A percentile compares a stretch with the other conserved stretches of the same genome.
Conservation (phyloP, 1,140 invertebrate species). For the Heterodera schachtii region DNA sequence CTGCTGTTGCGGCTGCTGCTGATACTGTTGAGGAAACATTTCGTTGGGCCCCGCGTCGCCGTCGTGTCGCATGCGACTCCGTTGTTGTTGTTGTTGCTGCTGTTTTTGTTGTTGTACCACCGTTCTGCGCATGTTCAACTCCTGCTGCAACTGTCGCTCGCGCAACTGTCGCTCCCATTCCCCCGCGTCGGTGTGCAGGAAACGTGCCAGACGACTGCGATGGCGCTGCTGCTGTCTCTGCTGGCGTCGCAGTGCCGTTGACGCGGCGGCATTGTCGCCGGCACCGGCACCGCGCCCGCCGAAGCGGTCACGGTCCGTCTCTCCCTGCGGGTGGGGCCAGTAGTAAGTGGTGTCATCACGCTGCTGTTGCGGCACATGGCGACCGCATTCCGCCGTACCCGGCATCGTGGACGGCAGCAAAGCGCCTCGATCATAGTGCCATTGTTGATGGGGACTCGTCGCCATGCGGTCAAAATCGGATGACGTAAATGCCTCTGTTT, state of each 20-base stretch:
- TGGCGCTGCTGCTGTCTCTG: not conserved
- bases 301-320: not conserved
- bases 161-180: slow-evolving; percentile 3
- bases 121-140: slow-evolving; percentile 52
- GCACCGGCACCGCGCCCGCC: too few relatives aligned
- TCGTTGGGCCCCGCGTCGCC: too few relatives aligned
- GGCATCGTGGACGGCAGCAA: too few relatives aligned
- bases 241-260: not conserved
- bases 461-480: not conserved
- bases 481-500: not conserved
- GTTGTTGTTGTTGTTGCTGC: not conserved
- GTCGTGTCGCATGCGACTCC: too few relatives aligned
- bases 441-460: not conserved
- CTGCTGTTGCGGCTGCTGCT: too few relatives aligned
- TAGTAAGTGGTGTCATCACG: not conserved
- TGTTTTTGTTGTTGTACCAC: slow-evolving; percentile 32
- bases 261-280: not conserved
- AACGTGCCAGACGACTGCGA: slow-evolving; percentile 8
- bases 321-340: not conserved
- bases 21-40: too few relatives aligned
- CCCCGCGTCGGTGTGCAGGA: not conserved
- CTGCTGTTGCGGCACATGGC: not conserved
- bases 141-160: slow-evolving; percentile 48
- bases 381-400: not conserved
- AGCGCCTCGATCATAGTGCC: not conserved